phyloP scores from a whole-genome alignment of 2,113 vertebrate genomes.

The Ceyx margarethae region DNA sequence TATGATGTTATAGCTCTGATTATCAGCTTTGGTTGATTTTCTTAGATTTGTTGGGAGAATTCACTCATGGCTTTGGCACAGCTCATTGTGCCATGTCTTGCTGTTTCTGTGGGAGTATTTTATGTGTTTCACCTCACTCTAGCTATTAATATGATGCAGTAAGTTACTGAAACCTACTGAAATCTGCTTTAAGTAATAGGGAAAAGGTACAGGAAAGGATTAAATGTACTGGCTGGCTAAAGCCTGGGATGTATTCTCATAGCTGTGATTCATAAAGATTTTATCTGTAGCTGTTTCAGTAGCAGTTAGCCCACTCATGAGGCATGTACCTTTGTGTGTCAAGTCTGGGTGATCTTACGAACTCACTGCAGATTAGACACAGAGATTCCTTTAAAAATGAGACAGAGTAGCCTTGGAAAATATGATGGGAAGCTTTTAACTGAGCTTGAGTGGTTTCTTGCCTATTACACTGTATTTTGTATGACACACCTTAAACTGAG shows the following conservation, averaged over 20 bases:
- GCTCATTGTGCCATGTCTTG: background rate
- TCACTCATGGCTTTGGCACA: background rate
- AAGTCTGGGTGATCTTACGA: background rate
- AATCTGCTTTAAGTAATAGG: background rate
- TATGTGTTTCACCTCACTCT: background rate
- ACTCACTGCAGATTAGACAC: background rate
- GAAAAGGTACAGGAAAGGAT: background rate
- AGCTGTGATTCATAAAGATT: constrained; percentile 10
- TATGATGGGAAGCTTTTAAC: background rate
- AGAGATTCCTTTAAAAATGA: background rate
- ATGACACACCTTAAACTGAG: background rate
- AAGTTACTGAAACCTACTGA: background rate
- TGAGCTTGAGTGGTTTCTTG: background rate
- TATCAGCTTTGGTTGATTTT: background rate
- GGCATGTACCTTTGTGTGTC: background rate
- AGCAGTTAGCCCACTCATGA: background rate
- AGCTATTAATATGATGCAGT: background rate
- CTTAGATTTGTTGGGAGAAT: background rate
- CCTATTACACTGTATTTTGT: background rate
- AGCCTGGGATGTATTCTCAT: background rate
- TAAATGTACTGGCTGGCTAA: background rate
- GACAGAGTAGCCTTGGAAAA: background rate
- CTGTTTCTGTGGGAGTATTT: background rate
- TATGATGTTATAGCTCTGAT: background rate
- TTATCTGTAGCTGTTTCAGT: background rate